Evolutionary conservation across 2,888 invertebrate genomes (phyloP).

Genomic region (Drosophila quinaria): DNA sequence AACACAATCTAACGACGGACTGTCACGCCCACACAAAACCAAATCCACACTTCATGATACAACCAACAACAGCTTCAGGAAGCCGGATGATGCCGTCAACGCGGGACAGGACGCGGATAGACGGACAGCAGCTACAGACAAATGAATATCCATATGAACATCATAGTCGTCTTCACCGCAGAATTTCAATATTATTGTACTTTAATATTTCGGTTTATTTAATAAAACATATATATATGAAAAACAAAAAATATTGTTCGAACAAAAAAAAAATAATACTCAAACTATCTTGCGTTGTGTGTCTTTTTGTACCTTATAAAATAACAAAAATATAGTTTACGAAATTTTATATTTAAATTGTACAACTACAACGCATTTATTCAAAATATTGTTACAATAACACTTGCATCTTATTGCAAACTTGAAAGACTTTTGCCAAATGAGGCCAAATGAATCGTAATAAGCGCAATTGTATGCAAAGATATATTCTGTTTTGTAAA

Average conservation of each 20-base stretch:
- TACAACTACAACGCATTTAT: constrained; percentile 69
- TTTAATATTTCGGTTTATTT: constrained; percentile 85
- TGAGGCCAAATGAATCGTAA: constrained; percentile 54
- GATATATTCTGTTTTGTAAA: constrained; percentile 66
- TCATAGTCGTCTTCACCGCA: constrained; percentile 64
- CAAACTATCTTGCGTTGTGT: constrained; percentile 81
- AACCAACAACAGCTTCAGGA: constrained; percentile 18
- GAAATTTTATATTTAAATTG: constrained; percentile 70
- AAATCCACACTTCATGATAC: constrained; percentile 25
- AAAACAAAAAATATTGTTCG: constrained; percentile 68
- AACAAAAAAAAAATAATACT: constrained; percentile 54
- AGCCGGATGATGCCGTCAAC: constrained; percentile 34
- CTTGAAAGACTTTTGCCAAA: constrained; percentile 52
- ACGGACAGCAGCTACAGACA: constrained; percentile 35
- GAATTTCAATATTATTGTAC: constrained; percentile 84
- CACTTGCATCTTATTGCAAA: constrained; percentile 53
- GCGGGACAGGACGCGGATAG: constrained; percentile 44
- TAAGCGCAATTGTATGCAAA: constrained; percentile 67
- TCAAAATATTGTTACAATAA: constrained; percentile 71
- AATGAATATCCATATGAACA: constrained; percentile 34
- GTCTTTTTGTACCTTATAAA: constrained; percentile 73
- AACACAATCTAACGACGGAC: constrained; percentile 49
- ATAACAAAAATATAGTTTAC: constrained; percentile 56
- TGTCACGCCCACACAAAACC: constrained; percentile 39
- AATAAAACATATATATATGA: constrained; percentile 84